phyloP scores from a whole-genome alignment of 2,797 vertebrate species.

The Lithobates pipiens region DNA sequence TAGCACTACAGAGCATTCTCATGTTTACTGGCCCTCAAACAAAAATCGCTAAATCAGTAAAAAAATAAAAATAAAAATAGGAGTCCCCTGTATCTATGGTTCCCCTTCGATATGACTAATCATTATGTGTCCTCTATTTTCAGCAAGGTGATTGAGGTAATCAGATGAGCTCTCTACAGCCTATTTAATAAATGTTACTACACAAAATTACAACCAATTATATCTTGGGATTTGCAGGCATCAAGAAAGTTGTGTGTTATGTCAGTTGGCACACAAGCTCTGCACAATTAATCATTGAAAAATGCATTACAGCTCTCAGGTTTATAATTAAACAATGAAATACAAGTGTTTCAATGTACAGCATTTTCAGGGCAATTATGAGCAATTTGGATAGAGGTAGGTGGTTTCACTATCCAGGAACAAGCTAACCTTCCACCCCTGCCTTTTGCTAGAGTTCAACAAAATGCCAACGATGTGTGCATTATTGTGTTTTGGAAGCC shows the following conservation, averaged over 20 bases:
- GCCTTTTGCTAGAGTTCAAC: no score
- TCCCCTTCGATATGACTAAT: no score
- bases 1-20: no score
- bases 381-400: background rate
- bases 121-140: no score
- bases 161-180: background rate
- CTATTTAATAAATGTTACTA: constrained; percentile 28
- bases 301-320: constrained; percentile 2
- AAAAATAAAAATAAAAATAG: background rate
- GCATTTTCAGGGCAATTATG: constrained; percentile 27
- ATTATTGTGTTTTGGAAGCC: background rate
- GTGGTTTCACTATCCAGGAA: background rate
- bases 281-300: constrained; percentile 53
- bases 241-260: constrained; percentile 14
- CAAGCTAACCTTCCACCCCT: background rate
- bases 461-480: no score
- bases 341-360: constrained; percentile 12
- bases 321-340: constrained; percentile 51
- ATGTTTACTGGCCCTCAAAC: no score
- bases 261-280: constrained; percentile 1
- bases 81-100: no score
- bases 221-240: background rate
- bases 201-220: constrained; percentile 45
- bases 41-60: background rate
- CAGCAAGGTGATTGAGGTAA: constrained; percentile 10